These are phyloP conservation scores for Oncorhynchus tshawytscha DNA, from an alignment of 2,113 vertebrate genomes.

Conservation along the genomic window DNA sequence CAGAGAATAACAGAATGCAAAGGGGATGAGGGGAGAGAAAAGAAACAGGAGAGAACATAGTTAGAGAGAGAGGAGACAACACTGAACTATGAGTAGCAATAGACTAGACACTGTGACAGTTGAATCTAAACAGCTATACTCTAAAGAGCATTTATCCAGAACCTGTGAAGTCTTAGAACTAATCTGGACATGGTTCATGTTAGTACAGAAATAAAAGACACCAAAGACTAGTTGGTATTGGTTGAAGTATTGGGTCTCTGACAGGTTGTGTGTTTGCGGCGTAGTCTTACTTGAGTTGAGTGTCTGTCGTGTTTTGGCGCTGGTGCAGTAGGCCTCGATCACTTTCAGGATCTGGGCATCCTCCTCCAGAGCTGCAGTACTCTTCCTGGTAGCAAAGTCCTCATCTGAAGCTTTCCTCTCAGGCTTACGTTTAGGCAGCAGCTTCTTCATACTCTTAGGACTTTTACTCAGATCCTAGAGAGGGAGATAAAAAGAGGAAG, in stretches of 20 bases:
- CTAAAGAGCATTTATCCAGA: not conserved
- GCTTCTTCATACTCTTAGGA: slow-evolving; percentile 96
- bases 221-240: not conserved
- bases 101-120: not conserved
- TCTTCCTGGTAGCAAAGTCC: slow-evolving; percentile 91
- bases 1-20: slow-evolving; percentile 11
- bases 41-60: slow-evolving; percentile 86
- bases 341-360: slow-evolving; percentile 98
- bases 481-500: not conserved
- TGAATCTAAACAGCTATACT: not conserved
- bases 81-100: slow-evolving; percentile 31
- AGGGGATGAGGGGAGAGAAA: not conserved
- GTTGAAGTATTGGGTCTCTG: too few relatives aligned
- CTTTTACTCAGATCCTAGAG: slow-evolving; percentile 91
- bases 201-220: not conserved
- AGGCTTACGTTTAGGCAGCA: slow-evolving; percentile 94
- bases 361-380: slow-evolving; percentile 95
- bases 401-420: slow-evolving; percentile 97
- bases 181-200: not conserved
- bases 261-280: not conserved
- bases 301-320: slow-evolving; percentile 95
- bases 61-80: slow-evolving; percentile 74
- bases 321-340: slow-evolving; percentile 98
- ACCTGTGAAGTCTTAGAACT: not conserved
- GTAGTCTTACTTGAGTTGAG: slow-evolving; percentile 93